phyloP scores from a whole-genome alignment of 2,797 vertebrate species.

The Lepidocolaptes lacrymiger region DNA sequence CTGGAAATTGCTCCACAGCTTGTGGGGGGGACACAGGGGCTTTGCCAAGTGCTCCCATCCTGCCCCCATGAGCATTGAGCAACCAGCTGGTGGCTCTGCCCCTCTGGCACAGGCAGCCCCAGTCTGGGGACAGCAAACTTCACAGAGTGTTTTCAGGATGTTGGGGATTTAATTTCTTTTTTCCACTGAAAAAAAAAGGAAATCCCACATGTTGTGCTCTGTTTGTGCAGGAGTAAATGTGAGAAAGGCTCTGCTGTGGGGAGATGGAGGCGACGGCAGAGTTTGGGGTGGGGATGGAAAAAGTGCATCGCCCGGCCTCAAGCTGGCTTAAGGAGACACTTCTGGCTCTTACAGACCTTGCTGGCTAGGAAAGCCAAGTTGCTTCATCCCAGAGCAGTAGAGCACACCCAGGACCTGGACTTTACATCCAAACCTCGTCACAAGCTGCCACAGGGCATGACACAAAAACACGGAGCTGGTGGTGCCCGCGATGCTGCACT shows the following conservation, averaged over 20 bases:
- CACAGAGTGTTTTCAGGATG: fast-evolving
- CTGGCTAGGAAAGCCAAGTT: background rate
- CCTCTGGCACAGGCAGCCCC: background rate
- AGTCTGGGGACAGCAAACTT: background rate
- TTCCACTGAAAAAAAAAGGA: background rate
- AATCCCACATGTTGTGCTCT: background rate
- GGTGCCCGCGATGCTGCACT: background rate
- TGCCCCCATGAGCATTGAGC: background rate
- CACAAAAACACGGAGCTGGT: fast-evolving
- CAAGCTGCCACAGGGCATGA: background rate
- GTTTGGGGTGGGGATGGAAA: constrained; percentile 35
- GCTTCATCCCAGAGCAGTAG: background rate
- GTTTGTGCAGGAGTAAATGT: background rate
- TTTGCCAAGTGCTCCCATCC: background rate
- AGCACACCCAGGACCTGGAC: background rate
- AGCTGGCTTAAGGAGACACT: background rate
- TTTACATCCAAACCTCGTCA: background rate
- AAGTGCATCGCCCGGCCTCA: background rate
- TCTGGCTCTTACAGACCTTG: background rate
- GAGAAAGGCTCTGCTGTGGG: background rate
- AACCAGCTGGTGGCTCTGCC: fast-evolving
- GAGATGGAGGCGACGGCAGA: background rate
- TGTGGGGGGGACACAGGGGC: background rate
- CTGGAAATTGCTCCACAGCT: constrained; percentile 18
- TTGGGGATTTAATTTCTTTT: background rate